A percentile compares a stretch with the other conserved stretches of the same genome.
phyloP scores from a whole-genome alignment of 1,140 invertebrate species.

The Carposina sasakii region DNA sequence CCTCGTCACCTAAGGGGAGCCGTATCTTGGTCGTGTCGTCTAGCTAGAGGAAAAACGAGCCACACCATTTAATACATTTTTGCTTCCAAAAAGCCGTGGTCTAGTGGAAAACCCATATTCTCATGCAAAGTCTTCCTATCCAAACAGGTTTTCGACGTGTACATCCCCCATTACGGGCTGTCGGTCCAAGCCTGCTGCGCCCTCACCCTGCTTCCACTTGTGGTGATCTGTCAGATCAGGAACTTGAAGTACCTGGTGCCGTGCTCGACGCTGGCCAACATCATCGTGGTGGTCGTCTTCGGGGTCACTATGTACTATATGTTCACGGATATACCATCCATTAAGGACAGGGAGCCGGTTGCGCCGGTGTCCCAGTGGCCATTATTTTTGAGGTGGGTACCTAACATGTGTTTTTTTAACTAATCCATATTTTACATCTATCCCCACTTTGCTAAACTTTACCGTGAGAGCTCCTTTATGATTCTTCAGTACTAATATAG shows the following conservation, averaged over 20 bases:
- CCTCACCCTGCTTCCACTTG: conserved; percentile 74
- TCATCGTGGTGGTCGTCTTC: conserved; percentile 79
- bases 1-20: too few species aligned
- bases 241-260: conserved; percentile 84
- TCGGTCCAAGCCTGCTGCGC: conserved; percentile 73
- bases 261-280: conserved; percentile 81
- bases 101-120: too few species aligned
- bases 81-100: too few species aligned
- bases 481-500: too few species aligned
- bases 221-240: conserved; percentile 78
- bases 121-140: too few species aligned
- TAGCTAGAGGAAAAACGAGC: too few species aligned
- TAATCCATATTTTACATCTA: too few species aligned
- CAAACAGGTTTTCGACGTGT: conserved; percentile 64
- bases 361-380: conserved; percentile 71
- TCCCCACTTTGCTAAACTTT: too few species aligned
- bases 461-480: too few species aligned
- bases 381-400: conserved; percentile 76
- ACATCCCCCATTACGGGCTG: conserved; percentile 44
- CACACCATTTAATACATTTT: too few species aligned
- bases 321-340: conserved; percentile 72
- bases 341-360: conserved; percentile 69
- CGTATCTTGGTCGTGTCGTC: too few species aligned
- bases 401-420: too few species aligned
- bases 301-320: conserved; percentile 82